A percentile compares a stretch with the other conserved stretches of the same genome.
Evolutionary conservation across 2,888 invertebrate genomes (phyloP).

Genomic region (Drosophila fungiperda): DNA sequence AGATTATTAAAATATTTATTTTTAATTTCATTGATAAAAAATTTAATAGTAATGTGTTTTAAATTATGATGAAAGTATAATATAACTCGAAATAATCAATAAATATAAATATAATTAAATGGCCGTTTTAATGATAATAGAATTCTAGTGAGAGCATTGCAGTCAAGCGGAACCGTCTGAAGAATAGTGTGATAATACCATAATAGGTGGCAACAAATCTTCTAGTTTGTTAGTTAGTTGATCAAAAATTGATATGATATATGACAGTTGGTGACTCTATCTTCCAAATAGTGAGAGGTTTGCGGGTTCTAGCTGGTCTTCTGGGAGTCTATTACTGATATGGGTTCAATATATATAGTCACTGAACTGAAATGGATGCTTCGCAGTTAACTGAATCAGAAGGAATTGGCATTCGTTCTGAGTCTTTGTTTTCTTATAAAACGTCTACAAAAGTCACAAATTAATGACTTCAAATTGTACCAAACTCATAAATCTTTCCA

Average conservation of each 20-base stretch:
- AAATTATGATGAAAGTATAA: conserved; percentile 1
- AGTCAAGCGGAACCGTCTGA: not conserved
- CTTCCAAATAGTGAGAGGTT: no score
- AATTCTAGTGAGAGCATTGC: not conserved
- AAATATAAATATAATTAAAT: not conserved
- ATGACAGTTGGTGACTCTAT: no score
- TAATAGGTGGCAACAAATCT: not conserved
- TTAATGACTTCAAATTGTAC: not conserved
- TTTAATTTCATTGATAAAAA: not conserved
- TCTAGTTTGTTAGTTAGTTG: not conserved
- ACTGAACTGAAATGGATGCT: not conserved
- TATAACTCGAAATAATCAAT: not conserved
- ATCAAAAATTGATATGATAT: no score
- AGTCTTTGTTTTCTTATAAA: not conserved
- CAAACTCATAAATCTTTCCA: not conserved
- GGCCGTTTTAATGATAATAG: not conserved
- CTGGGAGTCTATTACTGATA: not conserved
- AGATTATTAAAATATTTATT: not conserved
- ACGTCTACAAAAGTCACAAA: not conserved
- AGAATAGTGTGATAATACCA: not conserved
- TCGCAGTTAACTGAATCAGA: not conserved
- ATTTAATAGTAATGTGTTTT: not conserved
- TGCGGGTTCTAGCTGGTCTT: not conserved
- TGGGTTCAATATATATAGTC: not conserved
- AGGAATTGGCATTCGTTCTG: not conserved